A percentile compares a stretch with the other conserved stretches of the same genome.
Evolutionary conservation across 2,888 invertebrate genomes (phyloP).

Genomic region (Ophion obscuratus): DNA sequence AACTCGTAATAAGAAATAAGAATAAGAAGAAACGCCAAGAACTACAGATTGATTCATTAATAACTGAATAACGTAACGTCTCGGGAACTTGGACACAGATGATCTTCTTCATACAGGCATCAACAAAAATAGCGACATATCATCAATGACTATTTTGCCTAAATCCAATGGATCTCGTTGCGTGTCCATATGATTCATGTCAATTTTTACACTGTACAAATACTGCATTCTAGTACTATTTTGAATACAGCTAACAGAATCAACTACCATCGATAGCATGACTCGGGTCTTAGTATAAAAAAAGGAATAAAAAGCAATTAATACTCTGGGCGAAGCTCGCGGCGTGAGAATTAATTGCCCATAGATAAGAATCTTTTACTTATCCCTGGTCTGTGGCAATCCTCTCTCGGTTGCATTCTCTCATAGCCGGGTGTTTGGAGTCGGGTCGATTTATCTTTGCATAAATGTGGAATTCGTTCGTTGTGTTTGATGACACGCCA

Average conservation of each 20-base stretch:
- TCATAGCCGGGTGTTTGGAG: conserved; percentile 52
- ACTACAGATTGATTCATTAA: too few species aligned
- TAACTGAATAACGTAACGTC: too few species aligned
- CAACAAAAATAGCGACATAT: too few species aligned
- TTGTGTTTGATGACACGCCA: conserved; percentile 6
- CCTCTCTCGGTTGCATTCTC: conserved; percentile 61
- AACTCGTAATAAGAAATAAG: too few species aligned
- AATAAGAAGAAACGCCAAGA: too few species aligned
- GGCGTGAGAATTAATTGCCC: conserved; percentile 58
- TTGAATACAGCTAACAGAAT: not conserved
- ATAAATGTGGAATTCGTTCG: conserved; percentile 61
- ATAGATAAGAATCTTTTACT: conserved; percentile 56
- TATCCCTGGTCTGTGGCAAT: conserved; percentile 45
- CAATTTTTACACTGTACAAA: not conserved
- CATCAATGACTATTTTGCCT: too few species aligned
- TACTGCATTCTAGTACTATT: not conserved
- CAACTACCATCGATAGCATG: conserved; percentile 27
- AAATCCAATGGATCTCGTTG: too few species aligned
- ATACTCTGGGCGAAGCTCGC: conserved; percentile 52
- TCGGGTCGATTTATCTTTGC: conserved; percentile 66
- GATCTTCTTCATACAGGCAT: too few species aligned
- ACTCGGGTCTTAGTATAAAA: conserved; percentile 25
- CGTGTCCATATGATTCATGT: not conserved
- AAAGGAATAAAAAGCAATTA: conserved; percentile 46
- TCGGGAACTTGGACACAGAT: too few species aligned